Conservation (phyloP, 2,797 vertebrate genomes). For the Euphonia xanthogaster region DNA sequence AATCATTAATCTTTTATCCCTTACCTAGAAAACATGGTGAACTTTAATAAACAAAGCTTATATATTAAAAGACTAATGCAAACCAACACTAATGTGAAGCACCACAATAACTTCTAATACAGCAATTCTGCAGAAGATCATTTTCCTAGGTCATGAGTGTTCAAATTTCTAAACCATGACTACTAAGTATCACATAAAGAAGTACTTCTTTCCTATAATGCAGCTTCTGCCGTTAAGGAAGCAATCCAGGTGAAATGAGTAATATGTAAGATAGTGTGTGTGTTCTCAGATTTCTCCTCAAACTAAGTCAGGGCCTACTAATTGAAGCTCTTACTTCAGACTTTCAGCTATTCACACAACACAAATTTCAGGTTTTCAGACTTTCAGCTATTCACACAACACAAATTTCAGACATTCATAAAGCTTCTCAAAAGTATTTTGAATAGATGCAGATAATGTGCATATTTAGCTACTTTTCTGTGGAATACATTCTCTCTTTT, state of each 20-base stretch:
- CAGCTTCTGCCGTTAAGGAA: not conserved
- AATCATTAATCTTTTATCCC: not conserved
- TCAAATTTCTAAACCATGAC: not conserved
- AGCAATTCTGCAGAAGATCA: not conserved
- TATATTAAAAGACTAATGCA: not conserved
- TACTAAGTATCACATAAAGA: not conserved
- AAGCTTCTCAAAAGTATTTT: not conserved
- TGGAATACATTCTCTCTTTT: not conserved
- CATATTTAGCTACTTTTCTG: not conserved
- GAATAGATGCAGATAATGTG: not conserved
- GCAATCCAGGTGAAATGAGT: not conserved
- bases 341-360: not conserved
- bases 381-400: not conserved
- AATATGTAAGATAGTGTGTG: fast-evolving
- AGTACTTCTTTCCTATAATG: not conserved
- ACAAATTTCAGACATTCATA: not conserved
- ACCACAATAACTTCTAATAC: not conserved
- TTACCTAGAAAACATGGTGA: not conserved
- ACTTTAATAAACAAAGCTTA: not conserved
- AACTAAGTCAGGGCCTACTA: not conserved
- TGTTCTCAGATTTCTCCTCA: not conserved
- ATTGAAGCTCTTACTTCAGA: not conserved
- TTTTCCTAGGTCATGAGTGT: not conserved
- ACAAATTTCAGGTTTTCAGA: not conserved
- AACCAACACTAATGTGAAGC: not conserved